Evolutionary conservation across 2,113 vertebrate genomes (phyloP).

Genomic region (Tachycineta bicolor): DNA sequence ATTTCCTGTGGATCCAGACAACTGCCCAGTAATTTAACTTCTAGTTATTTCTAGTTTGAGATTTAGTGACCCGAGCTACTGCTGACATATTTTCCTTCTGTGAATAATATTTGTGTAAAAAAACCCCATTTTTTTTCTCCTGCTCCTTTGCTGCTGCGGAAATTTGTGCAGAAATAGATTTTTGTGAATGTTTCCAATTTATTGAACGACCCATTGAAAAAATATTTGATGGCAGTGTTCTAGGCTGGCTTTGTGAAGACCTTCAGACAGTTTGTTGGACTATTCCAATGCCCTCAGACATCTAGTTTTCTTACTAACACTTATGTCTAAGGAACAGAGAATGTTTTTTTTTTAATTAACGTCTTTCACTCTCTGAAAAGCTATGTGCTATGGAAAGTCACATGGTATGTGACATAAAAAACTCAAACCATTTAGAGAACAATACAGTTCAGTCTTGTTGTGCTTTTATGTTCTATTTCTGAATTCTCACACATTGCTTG

Average conservation of each 20-base stretch:
- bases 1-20: neutral
- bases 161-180: neutral
- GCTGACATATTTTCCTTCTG: neutral
- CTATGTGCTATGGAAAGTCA: neutral
- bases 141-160: neutral
- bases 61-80: neutral
- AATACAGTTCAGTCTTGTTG: neutral
- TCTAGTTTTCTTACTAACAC: neutral
- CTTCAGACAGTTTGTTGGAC: neutral
- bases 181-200: neutral
- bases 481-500: neutral
- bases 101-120: neutral
- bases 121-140: neutral
- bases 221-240: neutral
- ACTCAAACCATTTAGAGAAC: neutral
- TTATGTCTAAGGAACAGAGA: neutral
- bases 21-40: neutral
- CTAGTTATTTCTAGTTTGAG: neutral
- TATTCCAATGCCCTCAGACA: neutral
- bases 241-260: neutral
- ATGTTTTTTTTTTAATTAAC: neutral
- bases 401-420: neutral
- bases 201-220: neutral
- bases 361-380: neutral
- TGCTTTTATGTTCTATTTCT: neutral